Evolutionary conservation across 1,140 invertebrate genomes (phyloP).

Genomic region (Oedothorax gibbosus): DNA sequence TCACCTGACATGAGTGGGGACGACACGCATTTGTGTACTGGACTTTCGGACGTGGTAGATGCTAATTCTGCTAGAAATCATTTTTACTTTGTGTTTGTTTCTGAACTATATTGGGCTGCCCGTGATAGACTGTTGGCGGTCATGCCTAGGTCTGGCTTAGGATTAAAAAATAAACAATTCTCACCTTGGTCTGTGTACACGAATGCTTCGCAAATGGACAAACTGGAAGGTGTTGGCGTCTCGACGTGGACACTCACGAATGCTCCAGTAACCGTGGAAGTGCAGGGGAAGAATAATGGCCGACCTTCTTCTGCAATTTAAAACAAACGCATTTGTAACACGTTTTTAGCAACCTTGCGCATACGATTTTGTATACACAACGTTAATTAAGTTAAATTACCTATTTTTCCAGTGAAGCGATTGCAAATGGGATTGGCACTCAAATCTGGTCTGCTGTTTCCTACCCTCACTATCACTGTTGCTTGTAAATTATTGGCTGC

Average conservation of each 20-base stretch:
- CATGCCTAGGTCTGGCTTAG: too few species aligned
- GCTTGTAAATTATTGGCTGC: constrained; percentile 73
- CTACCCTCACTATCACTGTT: constrained; percentile 89
- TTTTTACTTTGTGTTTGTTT: too few species aligned
- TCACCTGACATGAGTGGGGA: too few species aligned
- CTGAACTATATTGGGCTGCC: too few species aligned
- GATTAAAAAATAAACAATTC: too few species aligned
- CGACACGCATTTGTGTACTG: too few species aligned
- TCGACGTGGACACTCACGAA: constrained; percentile 93
- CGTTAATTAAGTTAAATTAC: neutral
- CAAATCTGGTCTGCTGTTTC: constrained; percentile 91
- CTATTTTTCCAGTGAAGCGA: constrained; percentile 74
- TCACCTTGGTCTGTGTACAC: constrained; percentile 90
- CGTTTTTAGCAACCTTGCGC: too few species aligned
- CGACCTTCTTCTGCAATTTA: constrained; percentile 80
- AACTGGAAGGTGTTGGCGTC: constrained; percentile 75
- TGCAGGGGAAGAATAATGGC: constrained; percentile 91
- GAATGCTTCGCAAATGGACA: constrained; percentile 94
- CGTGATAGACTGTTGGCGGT: too few species aligned
- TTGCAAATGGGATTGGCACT: constrained; percentile 94
- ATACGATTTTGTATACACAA: too few species aligned
- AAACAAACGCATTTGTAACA: neutral
- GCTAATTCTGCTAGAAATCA: too few species aligned
- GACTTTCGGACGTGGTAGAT: too few species aligned
- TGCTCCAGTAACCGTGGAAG: constrained; percentile 93